Evolutionary conservation across 2,888 invertebrate genomes (phyloP).

Genomic region (Cryptocephalus moraei): DNA sequence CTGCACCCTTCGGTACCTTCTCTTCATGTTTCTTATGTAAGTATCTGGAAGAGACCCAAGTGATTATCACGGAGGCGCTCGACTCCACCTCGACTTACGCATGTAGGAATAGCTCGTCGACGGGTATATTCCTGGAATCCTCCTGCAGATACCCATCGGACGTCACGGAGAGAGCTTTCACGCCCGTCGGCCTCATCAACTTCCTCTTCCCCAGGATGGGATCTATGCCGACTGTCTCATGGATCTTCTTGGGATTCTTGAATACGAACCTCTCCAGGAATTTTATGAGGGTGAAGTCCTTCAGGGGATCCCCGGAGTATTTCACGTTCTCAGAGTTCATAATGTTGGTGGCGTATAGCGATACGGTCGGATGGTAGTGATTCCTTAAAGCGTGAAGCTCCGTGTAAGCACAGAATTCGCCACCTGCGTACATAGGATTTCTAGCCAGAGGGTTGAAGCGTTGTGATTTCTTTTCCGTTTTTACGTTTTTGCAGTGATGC

Average conservation of each 20-base stretch:
- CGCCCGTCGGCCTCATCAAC: constrained; percentile 59
- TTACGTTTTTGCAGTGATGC: constrained; percentile 25
- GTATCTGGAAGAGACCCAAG: constrained; percentile 42
- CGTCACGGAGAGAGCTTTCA: constrained; percentile 61
- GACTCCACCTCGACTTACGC: constrained; percentile 22
- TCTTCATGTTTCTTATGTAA: constrained; percentile 41
- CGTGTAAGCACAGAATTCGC: constrained; percentile 55
- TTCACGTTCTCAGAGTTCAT: constrained; percentile 60
- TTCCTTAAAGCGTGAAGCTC: constrained; percentile 63
- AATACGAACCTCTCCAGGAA: constrained; percentile 94
- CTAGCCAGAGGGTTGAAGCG: constrained; percentile 61
- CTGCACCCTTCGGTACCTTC: constrained; percentile 33
- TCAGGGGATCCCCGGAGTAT: constrained; percentile 87
- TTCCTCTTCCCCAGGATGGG: constrained; percentile 56
- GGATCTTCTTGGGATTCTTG: constrained; percentile 75
- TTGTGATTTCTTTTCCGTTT: constrained; percentile 17
- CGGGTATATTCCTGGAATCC: constrained; percentile 65
- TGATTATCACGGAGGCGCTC: too few relatives aligned
- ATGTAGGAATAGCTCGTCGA: constrained; percentile 81
- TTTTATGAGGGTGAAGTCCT: constrained; percentile 81
- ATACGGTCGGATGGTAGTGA: constrained; percentile 89
- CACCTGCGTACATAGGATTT: constrained; percentile 80
- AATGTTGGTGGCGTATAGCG: constrained; percentile 75
- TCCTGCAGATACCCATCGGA: constrained; percentile 60
- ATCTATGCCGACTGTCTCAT: constrained; percentile 48